Percentiles rank a stretch among this genome's conserved stretches.
These are phyloP conservation scores for Parapsyche elsis DNA, from an alignment of 1,140 invertebrate genomes.

Conservation along the genomic window DNA sequence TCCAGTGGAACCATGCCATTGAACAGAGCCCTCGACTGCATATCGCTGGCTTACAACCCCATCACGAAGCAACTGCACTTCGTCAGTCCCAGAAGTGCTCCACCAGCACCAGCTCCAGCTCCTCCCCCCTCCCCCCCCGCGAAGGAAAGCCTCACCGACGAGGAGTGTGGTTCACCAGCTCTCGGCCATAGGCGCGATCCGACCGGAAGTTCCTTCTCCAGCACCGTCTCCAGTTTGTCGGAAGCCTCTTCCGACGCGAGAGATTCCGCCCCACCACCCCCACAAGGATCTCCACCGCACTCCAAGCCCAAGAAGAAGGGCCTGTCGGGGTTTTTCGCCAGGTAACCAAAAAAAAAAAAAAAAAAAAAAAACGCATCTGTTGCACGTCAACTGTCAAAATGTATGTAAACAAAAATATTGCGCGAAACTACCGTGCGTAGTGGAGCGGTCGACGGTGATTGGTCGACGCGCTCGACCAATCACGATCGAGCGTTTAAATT, in stretches of 20 bases:
- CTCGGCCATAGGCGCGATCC: slow-evolving; percentile 65
- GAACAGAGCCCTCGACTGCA: slow-evolving; percentile 66
- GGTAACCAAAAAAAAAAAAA: too few relatives aligned
- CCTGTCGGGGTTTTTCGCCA: slow-evolving; percentile 65
- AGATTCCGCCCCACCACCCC: slow-evolving; percentile 22
- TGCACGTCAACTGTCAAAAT: slow-evolving; percentile 11
- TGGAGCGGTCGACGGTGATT: too few relatives aligned
- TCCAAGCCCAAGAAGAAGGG: slow-evolving; percentile 66
- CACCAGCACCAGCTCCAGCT: slow-evolving; percentile 48
- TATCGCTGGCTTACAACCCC: slow-evolving; percentile 67
- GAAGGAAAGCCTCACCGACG: slow-evolving; percentile 66
- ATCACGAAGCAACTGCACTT: slow-evolving; percentile 68
- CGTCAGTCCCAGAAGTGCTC: slow-evolving; percentile 62
- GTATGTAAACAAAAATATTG: neutral
- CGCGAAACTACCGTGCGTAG: too few relatives aligned
- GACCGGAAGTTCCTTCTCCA: slow-evolving; percentile 66
- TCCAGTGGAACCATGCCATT: slow-evolving; percentile 64
- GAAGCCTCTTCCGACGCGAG: slow-evolving; percentile 64
- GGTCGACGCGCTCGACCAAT: too few relatives aligned
- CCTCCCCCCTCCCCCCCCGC: slow-evolving; percentile 59
- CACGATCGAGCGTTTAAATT: too few relatives aligned
- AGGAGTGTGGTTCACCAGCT: slow-evolving; percentile 64
- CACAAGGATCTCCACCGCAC: slow-evolving; percentile 14
- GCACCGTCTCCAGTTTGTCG: slow-evolving; percentile 66
- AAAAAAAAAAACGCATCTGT: neutral